Evolutionary conservation across 2,888 invertebrate species (phyloP), one percentile per base, ranked within the genome.

Genomic region (Orthonevra nobilis): DNA sequence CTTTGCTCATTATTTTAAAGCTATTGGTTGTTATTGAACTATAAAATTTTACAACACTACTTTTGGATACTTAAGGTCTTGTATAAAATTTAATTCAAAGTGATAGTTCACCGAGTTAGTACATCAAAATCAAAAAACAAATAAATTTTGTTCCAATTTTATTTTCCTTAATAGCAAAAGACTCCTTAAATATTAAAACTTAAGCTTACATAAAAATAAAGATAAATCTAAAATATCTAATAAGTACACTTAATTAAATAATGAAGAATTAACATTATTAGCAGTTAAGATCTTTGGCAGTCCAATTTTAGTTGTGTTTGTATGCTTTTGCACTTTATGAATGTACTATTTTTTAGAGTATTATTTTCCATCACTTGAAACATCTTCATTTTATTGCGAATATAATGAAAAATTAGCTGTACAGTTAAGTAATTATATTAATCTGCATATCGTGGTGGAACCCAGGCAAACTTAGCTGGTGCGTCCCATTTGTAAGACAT

Each of bases 301-400:
- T 73, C 42, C 66, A 32, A 34, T 66, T 38, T 28, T 3, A 10
- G n/a, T 9, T n/a, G 3, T 23, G 3, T 23, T 23, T 23, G 23
- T 23, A 23, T 23, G 3, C 5, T 23, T 23, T 44, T n/a, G 15
- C 9, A 7, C 6, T 38, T 54, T 28, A 14, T 26, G 28, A 10
- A 54, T 42, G 28, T 30, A 14, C 30, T 3, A 15, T n/a, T 17
- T n/a, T 15, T 36, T 50, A 9, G 14, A n/a, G 15, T 26, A 40
- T 28, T n/a, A n/a, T 50, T 7, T 12, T 2, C 26, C 15, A 19
- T 82, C 61, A 94, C 85, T 91, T 92, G 88, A 96, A n/a, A n/a
- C n/a, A n/a, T n/a, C n/a, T n/a, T n/a, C n/a, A n/a, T n/a, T n/a
- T n/a, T n/a, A n/a, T n/a, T n/a, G n/a, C n/a, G n/a, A n/a, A n/a